Evolutionary conservation across 2,113 vertebrate species (phyloP), one percentile per base, ranked within the genome.

Genomic region (Carassius auratus): DNA sequence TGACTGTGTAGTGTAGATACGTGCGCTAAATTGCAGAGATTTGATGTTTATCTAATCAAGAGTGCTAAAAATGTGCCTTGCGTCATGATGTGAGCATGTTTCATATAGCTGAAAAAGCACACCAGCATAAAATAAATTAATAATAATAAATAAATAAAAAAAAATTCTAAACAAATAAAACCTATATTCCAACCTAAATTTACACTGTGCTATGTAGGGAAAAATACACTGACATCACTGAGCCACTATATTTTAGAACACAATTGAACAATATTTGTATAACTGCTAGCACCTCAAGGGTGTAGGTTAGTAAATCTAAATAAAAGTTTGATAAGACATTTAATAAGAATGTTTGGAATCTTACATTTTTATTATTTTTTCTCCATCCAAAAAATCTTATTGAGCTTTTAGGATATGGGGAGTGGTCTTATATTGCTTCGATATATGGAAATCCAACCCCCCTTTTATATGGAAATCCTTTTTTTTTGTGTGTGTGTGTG

Each of bases 41-140:
- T 89, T 86, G 93, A 94, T 95, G 90, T 90, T 94, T 94, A 95
- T 95, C 95, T 95, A 94, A 95, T 95, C 93, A 90, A 92, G 90
- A 92, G 91, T 80, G 85, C 90, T 93, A 93, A 92, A 90, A 91
- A 86, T 80, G 81, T 14, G 81, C 45, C 59, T 89, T 84, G 13
- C 84, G 84, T 88, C 88, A 84, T 86, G 88, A 86, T 79, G 62
- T n/a, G 88, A 89, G 82, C 86, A 36, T 42, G 89, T 89, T 89
- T 89, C 17, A 38, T 69, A 62, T 21, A 33, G 81, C 48, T 73
- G n/a, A 84, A 76, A 38, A 45, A 0, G 0, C 36, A 61, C 26
- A 48, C n/a, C 19, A 8, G 3, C 80, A 83, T 59, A 38, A 83
- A 26, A 30, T 30, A 30, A 30, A 30, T 30, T 2, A 30, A 30